Evolutionary conservation across 1,140 invertebrate genomes (phyloP).

Genomic region (Antheraea mylitta): DNA sequence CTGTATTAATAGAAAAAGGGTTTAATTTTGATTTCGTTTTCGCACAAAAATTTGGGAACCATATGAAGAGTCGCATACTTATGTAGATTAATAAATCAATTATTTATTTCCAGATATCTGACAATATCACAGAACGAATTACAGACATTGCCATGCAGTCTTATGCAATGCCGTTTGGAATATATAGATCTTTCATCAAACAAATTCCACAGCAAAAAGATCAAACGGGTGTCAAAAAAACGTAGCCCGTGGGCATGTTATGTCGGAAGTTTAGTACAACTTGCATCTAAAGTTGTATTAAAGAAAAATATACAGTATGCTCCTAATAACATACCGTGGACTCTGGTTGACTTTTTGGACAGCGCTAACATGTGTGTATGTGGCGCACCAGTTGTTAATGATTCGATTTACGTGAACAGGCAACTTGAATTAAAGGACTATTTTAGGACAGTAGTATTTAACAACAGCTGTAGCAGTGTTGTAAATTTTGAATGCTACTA

Average conservation of each 20-base stretch:
- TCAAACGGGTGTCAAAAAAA: slow-evolving; percentile 42
- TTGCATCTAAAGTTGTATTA: slow-evolving; percentile 56
- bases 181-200: slow-evolving; percentile 80
- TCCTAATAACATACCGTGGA: slow-evolving; percentile 80
- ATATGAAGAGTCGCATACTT: neutral
- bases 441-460: slow-evolving; percentile 64
- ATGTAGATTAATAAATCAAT: neutral
- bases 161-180: slow-evolving; percentile 77
- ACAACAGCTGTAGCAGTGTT: slow-evolving; percentile 55
- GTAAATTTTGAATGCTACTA: slow-evolving; percentile 81
- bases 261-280: slow-evolving; percentile 54
- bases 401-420: slow-evolving; percentile 60
- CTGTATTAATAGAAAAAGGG: too few species aligned
- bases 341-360: slow-evolving; percentile 81
- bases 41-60: too few species aligned
- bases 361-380: slow-evolving; percentile 82
- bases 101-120: slow-evolving; percentile 64
- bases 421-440: slow-evolving; percentile 59
- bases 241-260: slow-evolving; percentile 67
- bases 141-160: slow-evolving; percentile 75
- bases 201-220: slow-evolving; percentile 56
- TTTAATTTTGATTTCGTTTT: too few species aligned
- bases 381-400: slow-evolving; percentile 79
- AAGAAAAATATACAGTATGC: slow-evolving; percentile 77
- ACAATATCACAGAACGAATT: slow-evolving; percentile 79